Percentiles rank a stretch among this genome's conserved stretches.
Evolutionary conservation across 2,888 invertebrate genomes (phyloP).

Genomic region (Helleia helle): DNA sequence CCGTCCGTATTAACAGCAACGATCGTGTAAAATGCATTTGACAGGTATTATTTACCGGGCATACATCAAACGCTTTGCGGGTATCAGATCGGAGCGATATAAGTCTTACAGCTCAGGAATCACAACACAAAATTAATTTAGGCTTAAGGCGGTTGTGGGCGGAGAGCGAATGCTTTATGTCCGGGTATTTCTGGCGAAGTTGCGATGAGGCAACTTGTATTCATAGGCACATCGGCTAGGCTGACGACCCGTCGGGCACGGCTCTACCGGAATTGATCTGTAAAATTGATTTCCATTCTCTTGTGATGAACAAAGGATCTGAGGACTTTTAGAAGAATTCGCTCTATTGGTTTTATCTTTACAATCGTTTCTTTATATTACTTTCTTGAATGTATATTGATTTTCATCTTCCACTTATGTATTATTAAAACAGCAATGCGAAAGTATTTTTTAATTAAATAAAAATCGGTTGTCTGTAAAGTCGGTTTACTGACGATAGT

Average conservation of each 20-base stretch:
- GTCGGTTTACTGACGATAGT: too few species aligned
- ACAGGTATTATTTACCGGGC: not conserved
- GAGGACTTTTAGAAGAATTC: conserved; percentile 13
- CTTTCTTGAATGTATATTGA: too few species aligned
- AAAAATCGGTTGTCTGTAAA: too few species aligned
- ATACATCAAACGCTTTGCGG: not conserved
- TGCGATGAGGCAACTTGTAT: conserved; percentile 43
- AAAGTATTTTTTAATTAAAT: too few species aligned
- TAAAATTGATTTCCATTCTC: conserved; percentile 50
- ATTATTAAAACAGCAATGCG: too few species aligned
- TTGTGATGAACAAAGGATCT: conserved; percentile 35
- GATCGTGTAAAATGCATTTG: conserved; percentile 1
- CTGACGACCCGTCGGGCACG: conserved; percentile 33
- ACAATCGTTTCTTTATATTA: too few species aligned
- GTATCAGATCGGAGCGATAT: conserved; percentile 54
- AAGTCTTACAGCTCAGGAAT: conserved; percentile 49
- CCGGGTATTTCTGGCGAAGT: conserved; percentile 29
- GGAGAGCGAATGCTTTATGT: conserved; percentile 23
- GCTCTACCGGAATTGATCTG: conserved; percentile 39
- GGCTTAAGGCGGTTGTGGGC: conserved; percentile 36
- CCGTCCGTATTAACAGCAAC: too few species aligned
- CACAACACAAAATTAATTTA: conserved; percentile 64
- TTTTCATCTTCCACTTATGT: too few species aligned
- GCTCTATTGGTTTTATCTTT: conserved; percentile 9
- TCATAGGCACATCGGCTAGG: conserved; percentile 33